Percentiles rank a stretch among this genome's conserved stretches.
Conservation (phyloP, 2,113 vertebrate species). For the Pluvianellus socialis region DNA sequence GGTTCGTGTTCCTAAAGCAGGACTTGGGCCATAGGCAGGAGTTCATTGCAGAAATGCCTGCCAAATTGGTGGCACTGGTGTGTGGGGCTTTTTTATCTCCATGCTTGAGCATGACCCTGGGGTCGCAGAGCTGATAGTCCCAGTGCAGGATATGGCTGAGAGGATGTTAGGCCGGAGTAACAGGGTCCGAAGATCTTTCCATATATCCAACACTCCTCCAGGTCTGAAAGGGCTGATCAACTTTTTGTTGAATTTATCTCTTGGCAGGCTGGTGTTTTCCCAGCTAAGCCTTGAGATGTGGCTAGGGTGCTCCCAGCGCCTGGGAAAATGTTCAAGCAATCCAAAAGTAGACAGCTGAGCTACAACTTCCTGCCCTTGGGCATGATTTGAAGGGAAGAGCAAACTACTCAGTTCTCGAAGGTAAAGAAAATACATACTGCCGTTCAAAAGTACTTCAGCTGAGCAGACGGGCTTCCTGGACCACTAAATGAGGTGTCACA, state of each 20-base stretch:
- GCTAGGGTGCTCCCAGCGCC: not conserved
- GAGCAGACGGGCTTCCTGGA: not conserved
- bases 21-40: not conserved
- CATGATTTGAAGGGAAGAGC: not conserved
- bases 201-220: not conserved
- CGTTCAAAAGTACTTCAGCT: not conserved
- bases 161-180: not conserved
- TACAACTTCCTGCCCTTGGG: not conserved
- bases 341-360: not conserved
- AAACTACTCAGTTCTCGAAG: not conserved
- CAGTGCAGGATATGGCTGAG: not conserved
- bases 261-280: not conserved
- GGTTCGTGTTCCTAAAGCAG: not conserved
- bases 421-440: not conserved
- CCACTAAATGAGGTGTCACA: not conserved
- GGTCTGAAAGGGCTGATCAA: not conserved
- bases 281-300: not conserved
- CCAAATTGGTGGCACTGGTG: not conserved
- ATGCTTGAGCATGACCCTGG: not conserved
- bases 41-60: not conserved
- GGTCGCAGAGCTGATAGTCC: not conserved
- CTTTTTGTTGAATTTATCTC: not conserved
- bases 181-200: not conserved
- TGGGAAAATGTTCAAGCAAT: not conserved
- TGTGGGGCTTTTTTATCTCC: not conserved